Evolutionary conservation across 2,113 vertebrate species (phyloP).

Genomic region (Poeciliopsis turrubarensis): DNA sequence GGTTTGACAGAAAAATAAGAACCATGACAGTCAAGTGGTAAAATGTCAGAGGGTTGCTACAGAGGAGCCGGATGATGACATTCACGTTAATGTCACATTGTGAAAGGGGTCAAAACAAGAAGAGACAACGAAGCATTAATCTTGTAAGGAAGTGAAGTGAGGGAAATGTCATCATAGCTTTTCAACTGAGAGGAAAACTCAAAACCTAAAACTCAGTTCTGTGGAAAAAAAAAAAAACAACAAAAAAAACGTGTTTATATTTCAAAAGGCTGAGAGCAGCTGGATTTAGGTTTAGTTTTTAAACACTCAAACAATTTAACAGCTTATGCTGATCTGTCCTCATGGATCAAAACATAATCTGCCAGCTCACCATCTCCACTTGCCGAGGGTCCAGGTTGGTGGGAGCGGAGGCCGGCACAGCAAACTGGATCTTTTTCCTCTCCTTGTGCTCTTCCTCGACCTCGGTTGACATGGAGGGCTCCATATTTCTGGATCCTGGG

Average conservation of each 20-base stretch:
- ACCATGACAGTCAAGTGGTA: not conserved
- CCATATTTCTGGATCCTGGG: conserved; percentile 71
- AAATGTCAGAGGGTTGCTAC: conserved; percentile 28
- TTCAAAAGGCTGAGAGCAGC: not conserved
- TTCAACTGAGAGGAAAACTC: conserved; percentile 21
- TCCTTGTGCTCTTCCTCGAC: conserved; percentile 85
- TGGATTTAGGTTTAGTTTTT: not conserved
- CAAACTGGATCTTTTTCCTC: conserved; percentile 95
- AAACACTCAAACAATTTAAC: conserved; percentile 2
- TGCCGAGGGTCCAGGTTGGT: conserved; percentile 93
- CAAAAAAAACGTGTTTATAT: not conserved
- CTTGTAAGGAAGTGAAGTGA: conserved; percentile 46
- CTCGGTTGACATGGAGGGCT: conserved; percentile 70
- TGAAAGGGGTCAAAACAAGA: conserved; percentile 31
- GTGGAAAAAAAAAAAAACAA: not conserved
- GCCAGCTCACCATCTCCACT: conserved; percentile 92
- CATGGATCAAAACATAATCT: conserved; percentile 7
- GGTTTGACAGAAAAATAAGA: not conserved
- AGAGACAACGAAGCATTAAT: conserved; percentile 13
- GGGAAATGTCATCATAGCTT: conserved; percentile 59
- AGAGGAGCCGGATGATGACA: conserved; percentile 22
- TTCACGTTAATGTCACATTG: conserved; percentile 27
- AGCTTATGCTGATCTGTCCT: conserved; percentile 4
- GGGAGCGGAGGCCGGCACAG: conserved; percentile 82
- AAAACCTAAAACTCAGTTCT: not conserved